Base-by-base conservation (phyloP, 2,888 invertebrate species). In the Polyploca ridens region DNA sequence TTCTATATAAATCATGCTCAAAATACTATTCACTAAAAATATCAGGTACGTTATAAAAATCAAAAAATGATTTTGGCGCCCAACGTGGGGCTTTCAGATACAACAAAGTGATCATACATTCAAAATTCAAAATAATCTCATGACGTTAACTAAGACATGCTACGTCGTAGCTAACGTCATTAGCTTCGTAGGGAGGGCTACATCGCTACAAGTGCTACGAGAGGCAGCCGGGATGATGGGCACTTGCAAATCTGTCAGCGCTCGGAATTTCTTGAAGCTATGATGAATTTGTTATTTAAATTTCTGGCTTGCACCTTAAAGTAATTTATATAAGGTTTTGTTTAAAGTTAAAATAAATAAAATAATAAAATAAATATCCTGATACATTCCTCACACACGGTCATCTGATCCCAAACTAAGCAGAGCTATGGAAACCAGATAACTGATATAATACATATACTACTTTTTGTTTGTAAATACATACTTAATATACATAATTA, bases 121-220 rank as follows among this genome's bases (percentile, higher is more conserved):
- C 54, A 10, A 54, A 19, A 54, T 7, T 54, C 19, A 16, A 19
- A 54, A 54, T 54, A 16, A n/a, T 49, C 5, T 14, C 19, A 54
- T 10, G 54, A 54, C 54, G 54, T 44, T 41, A 33, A 41, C 16
- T 38, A 61, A 61, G 41, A 61, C 27, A 35, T 61, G 44, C 61
- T 61, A 61, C 41, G 61, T 16, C 61, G 44, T 61, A 61, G 61
- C 44, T 41, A 27, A 41, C 41, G 60, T 61, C 61, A 61, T 61
- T 61, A 61, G 61, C 61, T 61, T 46, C 57, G 65, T 63, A 62
- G 62, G 57, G 57, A 62, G 33, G 44, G 62, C 61, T 62, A 38
- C 44, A 35, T 16, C 44, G 59, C 58, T 58, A 33, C 61, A 27
- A 64, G 62, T 46, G 62, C 57, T 62, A 65, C 59, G 62, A 59